Evolutionary conservation across 1,140 invertebrate genomes (phyloP).

Genomic region (Zaprionus nigranus): DNA sequence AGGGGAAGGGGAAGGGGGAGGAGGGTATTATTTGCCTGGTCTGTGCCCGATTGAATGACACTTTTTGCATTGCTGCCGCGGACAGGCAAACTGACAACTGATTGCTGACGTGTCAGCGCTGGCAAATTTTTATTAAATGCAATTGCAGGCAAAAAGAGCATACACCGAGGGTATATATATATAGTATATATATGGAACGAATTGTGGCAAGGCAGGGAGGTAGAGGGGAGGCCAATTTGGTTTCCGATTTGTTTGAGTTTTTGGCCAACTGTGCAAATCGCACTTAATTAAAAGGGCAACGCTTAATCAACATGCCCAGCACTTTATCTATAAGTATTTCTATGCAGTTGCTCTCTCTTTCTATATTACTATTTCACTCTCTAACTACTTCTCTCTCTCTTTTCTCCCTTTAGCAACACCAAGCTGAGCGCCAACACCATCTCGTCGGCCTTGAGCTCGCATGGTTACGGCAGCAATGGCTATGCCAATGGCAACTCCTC

Average conservation of each 20-base stretch:
- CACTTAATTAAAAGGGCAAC: conserved; percentile 66
- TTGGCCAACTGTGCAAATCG: conserved; percentile 55
- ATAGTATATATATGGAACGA: not conserved
- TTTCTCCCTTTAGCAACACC: conserved; percentile 60
- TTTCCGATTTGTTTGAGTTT: conserved; percentile 63
- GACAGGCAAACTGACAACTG: conserved; percentile 71
- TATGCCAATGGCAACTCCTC: conserved; percentile 77
- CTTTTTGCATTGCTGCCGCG: conserved; percentile 38
- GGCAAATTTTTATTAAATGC: conserved; percentile 75
- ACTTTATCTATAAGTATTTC: not conserved
- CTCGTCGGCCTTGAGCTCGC: conserved; percentile 79
- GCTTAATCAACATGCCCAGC: not conserved
- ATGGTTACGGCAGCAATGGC: conserved; percentile 72
- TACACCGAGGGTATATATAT: not conserved
- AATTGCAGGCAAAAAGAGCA: conserved; percentile 53
- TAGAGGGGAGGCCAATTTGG: conserved; percentile 44
- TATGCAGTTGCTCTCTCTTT: not conserved
- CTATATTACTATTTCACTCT: not conserved
- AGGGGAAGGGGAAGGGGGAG: not conserved
- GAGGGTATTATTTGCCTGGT: conserved; percentile 26
- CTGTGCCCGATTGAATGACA: conserved; percentile 31
- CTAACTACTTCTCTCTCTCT: not conserved
- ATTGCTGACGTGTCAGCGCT: conserved; percentile 57
- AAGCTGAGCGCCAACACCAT: conserved; percentile 83
- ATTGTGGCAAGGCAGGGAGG: not conserved